Base-by-base conservation (phyloP, 2,797 vertebrate genomes). In the Pogonophryne albipinna region DNA sequence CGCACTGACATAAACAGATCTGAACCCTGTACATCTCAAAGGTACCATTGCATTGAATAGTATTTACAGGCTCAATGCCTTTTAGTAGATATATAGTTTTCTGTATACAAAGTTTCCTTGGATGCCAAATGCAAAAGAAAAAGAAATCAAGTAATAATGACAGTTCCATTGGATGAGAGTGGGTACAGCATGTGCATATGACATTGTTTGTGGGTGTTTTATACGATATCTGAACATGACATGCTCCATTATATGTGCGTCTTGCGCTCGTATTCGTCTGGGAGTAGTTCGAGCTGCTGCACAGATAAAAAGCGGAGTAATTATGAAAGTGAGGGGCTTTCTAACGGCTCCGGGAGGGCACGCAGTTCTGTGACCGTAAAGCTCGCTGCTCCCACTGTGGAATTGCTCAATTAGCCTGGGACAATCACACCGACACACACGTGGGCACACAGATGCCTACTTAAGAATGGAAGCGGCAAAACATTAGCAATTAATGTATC, bases 351-450 rank as follows among this genome's bases (percentile, higher is more conserved):
- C 64, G 42, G 66, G 80, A 85, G 82, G 86, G 78, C 90, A 87
- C 27, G 42, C 74, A 41, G 60, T 76, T 77, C 51, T 2, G 20
- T 90, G 86, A 92, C 89, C 91, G 87, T 88, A 85, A 87, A 84
- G 84, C 74, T 78, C 14, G 19, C 73, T 62, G 73, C 66, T 83
- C 76, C 74, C 75, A 66, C 72, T 60, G 71, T 83, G 80, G 78
- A 88, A 87, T 64, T 91, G 80, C 78, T 89, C 90, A 89, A 89
- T 91, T 91, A 91, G 86, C 74, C 72, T 34, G 57, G 68, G 79
- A 91, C 74, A 83, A 86, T 69, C 84, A 79, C 68, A 75, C 74
- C 46, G 45, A 75, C 80, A 78, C 19, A 41, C 23, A 58, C 63
- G 11, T 20, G 49, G 49, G 60, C 56, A 59, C 58, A 76, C 58